Evolutionary conservation across 2,113 vertebrate genomes (phyloP).

Genomic region (Ranitomeya imitator): DNA sequence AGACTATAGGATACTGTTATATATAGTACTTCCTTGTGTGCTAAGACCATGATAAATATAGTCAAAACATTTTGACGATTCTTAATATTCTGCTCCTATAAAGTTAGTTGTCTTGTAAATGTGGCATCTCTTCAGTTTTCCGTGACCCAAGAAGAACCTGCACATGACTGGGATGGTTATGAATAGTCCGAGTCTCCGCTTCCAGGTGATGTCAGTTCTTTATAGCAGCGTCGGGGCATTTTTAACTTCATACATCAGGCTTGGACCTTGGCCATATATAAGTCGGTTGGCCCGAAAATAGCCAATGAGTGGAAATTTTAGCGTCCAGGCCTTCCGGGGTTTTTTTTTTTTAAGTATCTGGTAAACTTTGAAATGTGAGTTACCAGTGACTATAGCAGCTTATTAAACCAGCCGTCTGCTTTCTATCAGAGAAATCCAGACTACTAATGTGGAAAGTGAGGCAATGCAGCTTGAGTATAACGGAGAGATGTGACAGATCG

Average conservation of each 20-base stretch:
- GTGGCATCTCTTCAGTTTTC: slow-evolving; percentile 3
- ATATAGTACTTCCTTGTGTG: neutral
- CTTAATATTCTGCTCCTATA: neutral
- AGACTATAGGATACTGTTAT: neutral
- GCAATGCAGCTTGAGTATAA: neutral
- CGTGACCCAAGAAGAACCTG: neutral
- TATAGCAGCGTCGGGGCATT: slow-evolving; percentile 48
- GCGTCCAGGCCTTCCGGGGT: slow-evolving; percentile 10
- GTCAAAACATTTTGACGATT: neutral
- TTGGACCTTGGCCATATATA: slow-evolving; percentile 31
- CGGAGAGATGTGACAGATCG: slow-evolving; percentile 20
- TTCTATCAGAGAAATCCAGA: slow-evolving; percentile 18
- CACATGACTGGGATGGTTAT: neutral
- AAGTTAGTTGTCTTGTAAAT: neutral
- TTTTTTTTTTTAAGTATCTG: slow-evolving; percentile 17
- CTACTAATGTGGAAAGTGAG: slow-evolving; percentile 40
- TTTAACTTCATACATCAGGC: slow-evolving; percentile 24
- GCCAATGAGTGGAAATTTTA: slow-evolving; percentile 36
- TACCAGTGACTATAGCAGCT: slow-evolving; percentile 23
- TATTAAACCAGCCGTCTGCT: slow-evolving; percentile 39
- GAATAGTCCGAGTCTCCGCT: neutral
- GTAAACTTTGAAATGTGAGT: slow-evolving; percentile 51
- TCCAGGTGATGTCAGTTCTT: slow-evolving; percentile 45
- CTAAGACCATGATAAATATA: too few species aligned
- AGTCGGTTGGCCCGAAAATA: slow-evolving; percentile 38